Conservation (phyloP, 2,113 vertebrate species). For the Rhizomys pruinosus region DNA sequence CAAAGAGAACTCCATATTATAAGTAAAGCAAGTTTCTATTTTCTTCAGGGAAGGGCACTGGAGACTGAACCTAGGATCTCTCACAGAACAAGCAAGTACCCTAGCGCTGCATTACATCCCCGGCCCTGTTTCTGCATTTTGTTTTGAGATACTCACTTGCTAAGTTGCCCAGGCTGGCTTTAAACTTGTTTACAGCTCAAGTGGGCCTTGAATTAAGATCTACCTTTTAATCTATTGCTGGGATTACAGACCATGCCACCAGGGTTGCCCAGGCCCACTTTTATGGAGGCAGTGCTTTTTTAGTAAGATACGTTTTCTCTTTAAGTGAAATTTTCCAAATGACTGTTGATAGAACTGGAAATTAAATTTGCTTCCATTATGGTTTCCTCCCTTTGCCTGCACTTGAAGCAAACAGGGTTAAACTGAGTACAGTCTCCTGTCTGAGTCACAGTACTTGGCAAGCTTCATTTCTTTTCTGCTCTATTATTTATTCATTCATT, state of each 20-base stretch:
- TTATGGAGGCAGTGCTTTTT: not conserved
- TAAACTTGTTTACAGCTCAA: not conserved
- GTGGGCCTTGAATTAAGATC: not conserved
- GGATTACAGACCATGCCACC: not conserved
- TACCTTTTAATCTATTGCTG: not conserved
- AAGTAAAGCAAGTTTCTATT: not conserved
- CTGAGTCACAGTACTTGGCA: not conserved
- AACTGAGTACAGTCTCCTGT: not conserved
- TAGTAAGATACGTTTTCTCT: not conserved
- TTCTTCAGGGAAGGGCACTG: not conserved
- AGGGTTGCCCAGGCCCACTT: not conserved
- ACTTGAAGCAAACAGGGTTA: not conserved
- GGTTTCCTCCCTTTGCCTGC: not conserved
- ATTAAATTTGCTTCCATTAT: not conserved
- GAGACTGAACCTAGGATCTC: not conserved
- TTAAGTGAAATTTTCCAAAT: conserved; percentile 49
- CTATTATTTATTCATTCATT: too few species aligned
- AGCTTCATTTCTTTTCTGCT: not conserved
- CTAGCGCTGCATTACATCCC: not conserved
- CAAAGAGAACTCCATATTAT: not conserved
- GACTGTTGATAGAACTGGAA: conserved; percentile 23
- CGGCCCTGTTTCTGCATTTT: not conserved
- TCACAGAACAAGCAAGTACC: not conserved
- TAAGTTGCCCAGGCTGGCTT: not conserved
- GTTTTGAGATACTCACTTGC: not conserved